phyloP scores from a whole-genome alignment of 2,797 vertebrate species.

The Fratercula arctica region DNA sequence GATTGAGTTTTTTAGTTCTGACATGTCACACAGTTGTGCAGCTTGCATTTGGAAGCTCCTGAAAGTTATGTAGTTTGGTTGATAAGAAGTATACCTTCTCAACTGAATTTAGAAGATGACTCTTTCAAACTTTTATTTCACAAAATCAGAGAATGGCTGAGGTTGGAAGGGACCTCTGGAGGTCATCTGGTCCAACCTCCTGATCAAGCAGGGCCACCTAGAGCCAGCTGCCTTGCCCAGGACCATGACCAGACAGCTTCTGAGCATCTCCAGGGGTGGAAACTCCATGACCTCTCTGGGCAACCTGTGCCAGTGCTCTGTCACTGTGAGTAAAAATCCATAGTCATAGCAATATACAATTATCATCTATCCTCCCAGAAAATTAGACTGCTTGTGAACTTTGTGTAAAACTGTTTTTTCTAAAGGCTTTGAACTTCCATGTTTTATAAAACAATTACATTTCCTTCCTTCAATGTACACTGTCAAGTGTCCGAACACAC shows the following conservation, averaged over 20 bases:
- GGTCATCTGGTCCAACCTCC: neutral
- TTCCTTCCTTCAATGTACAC: neutral
- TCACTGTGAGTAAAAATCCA: neutral
- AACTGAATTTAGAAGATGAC: neutral
- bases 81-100: neutral
- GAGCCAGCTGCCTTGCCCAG: neutral
- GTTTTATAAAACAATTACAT: neutral
- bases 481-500: neutral
- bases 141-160: neutral
- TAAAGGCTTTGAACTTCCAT: neutral
- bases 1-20: neutral
- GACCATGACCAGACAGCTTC: neutral
- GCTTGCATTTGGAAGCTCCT: neutral
- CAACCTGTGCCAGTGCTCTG: neutral
- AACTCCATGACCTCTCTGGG: neutral
- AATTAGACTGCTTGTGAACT: neutral
- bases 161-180: neutral
- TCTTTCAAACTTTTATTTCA: neutral
- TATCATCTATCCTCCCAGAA: neutral
- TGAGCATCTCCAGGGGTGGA: neutral
- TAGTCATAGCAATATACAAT: fast-evolving
- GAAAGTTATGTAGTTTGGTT: neutral
- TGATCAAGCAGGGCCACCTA: neutral
- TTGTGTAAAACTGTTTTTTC: neutral
- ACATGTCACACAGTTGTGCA: neutral